Base-by-base conservation (phyloP, 92 coral and sea anemone genomes). In the Epizoanthus fatuus region DNA sequence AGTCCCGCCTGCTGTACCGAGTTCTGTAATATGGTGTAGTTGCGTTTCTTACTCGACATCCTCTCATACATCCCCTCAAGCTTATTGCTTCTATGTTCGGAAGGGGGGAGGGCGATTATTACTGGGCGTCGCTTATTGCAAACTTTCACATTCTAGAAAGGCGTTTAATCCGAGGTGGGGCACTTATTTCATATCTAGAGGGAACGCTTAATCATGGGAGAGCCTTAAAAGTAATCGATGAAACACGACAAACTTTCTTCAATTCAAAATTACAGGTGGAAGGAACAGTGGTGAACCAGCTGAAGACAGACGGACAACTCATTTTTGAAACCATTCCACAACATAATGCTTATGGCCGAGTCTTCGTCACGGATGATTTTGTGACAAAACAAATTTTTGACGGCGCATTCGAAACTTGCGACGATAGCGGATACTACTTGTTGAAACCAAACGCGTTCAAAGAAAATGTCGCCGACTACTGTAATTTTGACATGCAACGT, bases 401-500 rank as follows among this genome's bases (percentile, higher is more conserved):
- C 3, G 83, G 44, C 15, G 78, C 89, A 9, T 56, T 86, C 19
- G 58, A 29, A 39, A 63, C 60, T 47, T 71, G 40, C 69, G 60
- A 66, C 19, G 32, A 53, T 17, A 78, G 71, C 32, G 35, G 17
- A 49, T 69, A 80, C 5, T 67, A 63, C 78, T 39, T 86, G 35
- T 62, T 86, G 16, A 67, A 63, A 25, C 89, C 89, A 7, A 80
- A 40, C 44, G 59, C 19, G 58, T 86, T 86, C 72, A 86, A 86
- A 52, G 85, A 78, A 71, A 86, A 86, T 77, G 84, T 86, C 15
- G 74, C 71, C 12, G 29, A 42, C 13, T 55, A 77, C 37, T 86
- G 89, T 54, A 80, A 80, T 38, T 86, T 86, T 13, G 89, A 78
- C 70, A 75, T 75, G 76, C 71, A 52, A 56, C 60, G 89, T 20